These are phyloP conservation scores for Camponotus fellah DNA, from an alignment of 2,888 invertebrate genomes.

Conservation along the genomic window DNA sequence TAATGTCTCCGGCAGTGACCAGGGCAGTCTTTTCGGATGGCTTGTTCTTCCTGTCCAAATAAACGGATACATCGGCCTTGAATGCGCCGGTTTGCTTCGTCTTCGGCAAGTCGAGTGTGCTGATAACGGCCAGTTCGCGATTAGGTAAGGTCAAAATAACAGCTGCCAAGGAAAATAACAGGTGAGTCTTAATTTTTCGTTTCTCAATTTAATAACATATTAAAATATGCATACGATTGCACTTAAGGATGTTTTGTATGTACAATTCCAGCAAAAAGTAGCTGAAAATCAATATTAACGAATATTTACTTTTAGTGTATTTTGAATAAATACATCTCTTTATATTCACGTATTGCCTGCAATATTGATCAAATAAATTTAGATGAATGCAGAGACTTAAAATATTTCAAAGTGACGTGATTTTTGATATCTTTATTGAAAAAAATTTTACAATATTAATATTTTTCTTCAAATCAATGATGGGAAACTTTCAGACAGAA, in stretches of 20 bases:
- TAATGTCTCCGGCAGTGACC: slow-evolving; percentile 87
- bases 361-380: neutral
- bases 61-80: slow-evolving; percentile 89
- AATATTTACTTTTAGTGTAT: too few species aligned
- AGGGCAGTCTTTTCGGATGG: slow-evolving; percentile 90
- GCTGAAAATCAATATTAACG: too few species aligned
- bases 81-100: slow-evolving; percentile 87
- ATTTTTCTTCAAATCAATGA: too few species aligned
- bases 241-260: too few species aligned
- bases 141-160: slow-evolving; percentile 90
- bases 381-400: neutral
- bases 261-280: too few species aligned
- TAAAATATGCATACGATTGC: neutral
- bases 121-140: slow-evolving; percentile 90
- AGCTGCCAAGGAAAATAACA: slow-evolving; percentile 80
- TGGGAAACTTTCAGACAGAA: too few species aligned
- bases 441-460: neutral
- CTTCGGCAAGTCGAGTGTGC: slow-evolving; percentile 82
- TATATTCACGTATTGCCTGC: neutral
- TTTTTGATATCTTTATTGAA: neutral
- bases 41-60: slow-evolving; percentile 91
- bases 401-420: neutral
- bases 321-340: neutral
- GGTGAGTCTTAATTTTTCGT: neutral
- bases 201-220: neutral